Evolutionary conservation across 2,113 vertebrate genomes (phyloP).

Genomic region (Sapajus apella): DNA sequence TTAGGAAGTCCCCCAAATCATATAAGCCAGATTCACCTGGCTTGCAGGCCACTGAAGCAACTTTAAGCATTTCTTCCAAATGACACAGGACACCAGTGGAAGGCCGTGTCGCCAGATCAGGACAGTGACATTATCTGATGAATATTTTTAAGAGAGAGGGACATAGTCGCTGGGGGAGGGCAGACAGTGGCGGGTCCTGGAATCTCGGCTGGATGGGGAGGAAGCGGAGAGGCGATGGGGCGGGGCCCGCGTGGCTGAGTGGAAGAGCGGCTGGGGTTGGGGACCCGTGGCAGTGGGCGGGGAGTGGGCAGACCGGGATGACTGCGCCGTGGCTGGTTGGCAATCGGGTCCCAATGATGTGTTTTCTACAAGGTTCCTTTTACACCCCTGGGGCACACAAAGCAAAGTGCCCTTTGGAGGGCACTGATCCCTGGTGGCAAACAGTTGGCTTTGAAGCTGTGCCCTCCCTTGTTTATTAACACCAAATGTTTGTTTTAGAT

Average conservation of each 20-base stretch:
- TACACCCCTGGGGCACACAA: too few relatives aligned
- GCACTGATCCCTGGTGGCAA: neutral
- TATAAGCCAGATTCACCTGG: neutral
- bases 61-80: neutral
- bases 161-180: neutral
- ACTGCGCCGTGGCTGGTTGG: fast-evolving
- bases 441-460: neutral
- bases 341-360: fast-evolving
- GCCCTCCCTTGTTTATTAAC: neutral
- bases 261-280: fast-evolving
- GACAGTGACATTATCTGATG: neutral
- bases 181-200: fast-evolving
- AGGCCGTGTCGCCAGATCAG: neutral
- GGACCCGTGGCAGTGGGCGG: too few relatives aligned
- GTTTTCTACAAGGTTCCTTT: neutral
- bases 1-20: neutral
- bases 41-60: neutral
- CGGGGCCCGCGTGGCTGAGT: fast-evolving
- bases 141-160: neutral
- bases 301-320: neutral
- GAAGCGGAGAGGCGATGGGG: fast-evolving
- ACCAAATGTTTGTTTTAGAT: neutral
- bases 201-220: neutral
- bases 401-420: neutral
- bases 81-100: fast-evolving